These are phyloP conservation scores for Dipus sagitta DNA, from an alignment of 2,797 vertebrate genomes.

Conservation along the genomic window DNA sequence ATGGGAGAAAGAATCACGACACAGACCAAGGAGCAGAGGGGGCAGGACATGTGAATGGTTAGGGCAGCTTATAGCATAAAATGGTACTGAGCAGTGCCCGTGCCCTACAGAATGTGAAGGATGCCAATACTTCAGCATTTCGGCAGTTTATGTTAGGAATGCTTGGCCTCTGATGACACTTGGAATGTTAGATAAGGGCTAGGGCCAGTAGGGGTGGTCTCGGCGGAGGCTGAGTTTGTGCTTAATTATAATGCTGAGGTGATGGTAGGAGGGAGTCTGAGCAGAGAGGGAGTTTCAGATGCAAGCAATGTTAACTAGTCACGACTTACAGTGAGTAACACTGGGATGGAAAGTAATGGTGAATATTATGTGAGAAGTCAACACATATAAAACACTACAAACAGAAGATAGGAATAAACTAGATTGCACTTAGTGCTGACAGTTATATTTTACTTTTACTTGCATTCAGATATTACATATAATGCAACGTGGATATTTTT, in stretches of 20 bases:
- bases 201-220: neutral
- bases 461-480: neutral
- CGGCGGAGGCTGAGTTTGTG: no score
- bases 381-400: neutral
- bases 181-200: neutral
- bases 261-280: neutral
- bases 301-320: neutral
- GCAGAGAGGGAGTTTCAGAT: neutral
- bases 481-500: neutral
- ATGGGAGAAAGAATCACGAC: neutral
- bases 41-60: neutral
- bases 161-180: neutral
- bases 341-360: neutral
- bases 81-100: neutral
- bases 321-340: neutral
- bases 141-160: neutral
- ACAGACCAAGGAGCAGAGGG: neutral
- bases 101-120: neutral
- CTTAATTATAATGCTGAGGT: neutral
- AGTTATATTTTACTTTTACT: neutral
- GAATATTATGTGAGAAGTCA: neutral
- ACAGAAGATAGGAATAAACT: neutral
- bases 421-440: neutral
- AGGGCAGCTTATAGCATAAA: neutral
- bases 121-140: neutral